Evolutionary conservation across 2,888 invertebrate species (phyloP).

Genomic region (Taenaris catops): DNA sequence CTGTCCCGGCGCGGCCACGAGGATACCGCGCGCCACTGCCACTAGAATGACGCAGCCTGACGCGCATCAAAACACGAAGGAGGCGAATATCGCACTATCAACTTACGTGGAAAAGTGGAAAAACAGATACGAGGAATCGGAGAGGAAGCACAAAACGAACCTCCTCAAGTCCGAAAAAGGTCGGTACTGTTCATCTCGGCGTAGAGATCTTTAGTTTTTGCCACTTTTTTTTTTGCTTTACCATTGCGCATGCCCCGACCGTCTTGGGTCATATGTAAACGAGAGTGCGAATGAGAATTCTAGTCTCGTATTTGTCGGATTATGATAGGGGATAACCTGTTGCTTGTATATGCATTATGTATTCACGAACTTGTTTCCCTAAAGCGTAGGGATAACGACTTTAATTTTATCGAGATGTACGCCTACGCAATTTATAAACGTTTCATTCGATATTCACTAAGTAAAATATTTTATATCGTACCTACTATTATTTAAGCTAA

Average conservation of each 20-base stretch:
- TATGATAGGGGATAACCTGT: conserved; percentile 70
- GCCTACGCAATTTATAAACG: conserved; percentile 1
- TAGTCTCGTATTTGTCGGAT: conserved; percentile 68
- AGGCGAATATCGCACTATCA: conserved; percentile 69
- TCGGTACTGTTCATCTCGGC: conserved; percentile 54
- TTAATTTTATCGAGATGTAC: conserved; percentile 16
- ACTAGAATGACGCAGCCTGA: conserved; percentile 74
- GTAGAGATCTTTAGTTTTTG: conserved; percentile 33
- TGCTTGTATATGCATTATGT: conserved; percentile 58
- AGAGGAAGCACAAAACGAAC: conserved; percentile 83
- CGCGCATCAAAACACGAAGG: conserved; percentile 68
- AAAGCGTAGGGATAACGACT: conserved; percentile 9
- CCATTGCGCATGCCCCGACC: conserved; percentile 61
- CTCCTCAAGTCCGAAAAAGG: conserved; percentile 86
- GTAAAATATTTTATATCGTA: no score
- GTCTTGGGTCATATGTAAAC: conserved; percentile 56
- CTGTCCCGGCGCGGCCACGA: conserved; percentile 62
- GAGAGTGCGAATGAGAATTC: conserved; percentile 59
- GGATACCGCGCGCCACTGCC: conserved; percentile 74
- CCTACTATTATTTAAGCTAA: no score
- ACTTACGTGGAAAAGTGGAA: conserved; percentile 82
- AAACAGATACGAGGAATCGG: conserved; percentile 84
- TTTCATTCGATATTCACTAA: no score
- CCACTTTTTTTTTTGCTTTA: conserved; percentile 29
- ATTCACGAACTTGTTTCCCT: conserved; percentile 42